Evolutionary conservation across 2,888 invertebrate species (phyloP).

Genomic region (Palloptera scutellata): DNA sequence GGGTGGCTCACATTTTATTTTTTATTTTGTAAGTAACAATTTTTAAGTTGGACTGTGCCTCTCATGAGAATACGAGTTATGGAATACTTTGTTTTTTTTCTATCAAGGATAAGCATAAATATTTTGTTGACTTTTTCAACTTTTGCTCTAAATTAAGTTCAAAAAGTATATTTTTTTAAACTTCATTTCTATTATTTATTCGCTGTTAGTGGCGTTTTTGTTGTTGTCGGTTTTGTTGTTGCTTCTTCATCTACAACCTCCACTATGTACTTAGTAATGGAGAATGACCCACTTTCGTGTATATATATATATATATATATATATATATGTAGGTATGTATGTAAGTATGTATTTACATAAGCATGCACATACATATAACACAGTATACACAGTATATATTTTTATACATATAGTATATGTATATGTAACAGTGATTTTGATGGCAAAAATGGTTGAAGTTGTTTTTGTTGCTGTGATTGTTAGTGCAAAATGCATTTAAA

Average conservation of each 20-base stretch:
- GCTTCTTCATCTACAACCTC: neutral
- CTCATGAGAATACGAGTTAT: neutral
- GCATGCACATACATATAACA: neutral
- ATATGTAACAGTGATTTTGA: neutral
- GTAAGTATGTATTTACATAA: too few relatives aligned
- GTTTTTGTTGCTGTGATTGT: conserved; percentile 30
- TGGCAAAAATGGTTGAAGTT: conserved; percentile 5
- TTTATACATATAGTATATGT: neutral
- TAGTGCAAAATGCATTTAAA: conserved; percentile 31
- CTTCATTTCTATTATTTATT: conserved; percentile 11
- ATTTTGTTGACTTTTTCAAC: conserved; percentile 32
- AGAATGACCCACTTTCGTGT: neutral
- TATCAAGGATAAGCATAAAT: conserved; percentile 8
- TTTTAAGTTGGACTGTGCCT: neutral
- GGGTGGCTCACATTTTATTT: too few relatives aligned
- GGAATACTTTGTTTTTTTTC: neutral
- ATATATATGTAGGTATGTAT: neutral
- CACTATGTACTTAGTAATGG: too few relatives aligned
- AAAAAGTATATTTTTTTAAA: conserved; percentile 10
- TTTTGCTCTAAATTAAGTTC: conserved; percentile 38
- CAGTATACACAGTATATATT: neutral
- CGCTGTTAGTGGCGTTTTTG: conserved; percentile 9
- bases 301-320: neutral
- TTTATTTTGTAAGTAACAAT: too few relatives aligned
- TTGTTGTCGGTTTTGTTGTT: conserved; percentile 11